These are phyloP conservation scores for Frieseomelitta varia DNA, from an alignment of 1,140 invertebrate species.

Conservation along the genomic window DNA sequence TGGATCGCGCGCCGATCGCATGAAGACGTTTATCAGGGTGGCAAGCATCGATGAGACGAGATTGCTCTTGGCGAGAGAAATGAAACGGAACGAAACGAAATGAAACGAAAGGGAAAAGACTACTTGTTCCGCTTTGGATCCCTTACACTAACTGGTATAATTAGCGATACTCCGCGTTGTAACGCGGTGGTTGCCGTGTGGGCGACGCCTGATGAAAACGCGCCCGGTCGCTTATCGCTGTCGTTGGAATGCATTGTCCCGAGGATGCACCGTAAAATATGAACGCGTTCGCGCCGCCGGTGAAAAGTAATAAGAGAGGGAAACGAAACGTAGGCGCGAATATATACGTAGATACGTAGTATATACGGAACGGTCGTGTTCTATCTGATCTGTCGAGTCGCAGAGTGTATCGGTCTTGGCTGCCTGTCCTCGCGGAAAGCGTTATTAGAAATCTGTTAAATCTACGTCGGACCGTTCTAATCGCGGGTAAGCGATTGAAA, in stretches of 20 bases:
- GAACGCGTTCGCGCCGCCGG: slow-evolving; percentile 1
- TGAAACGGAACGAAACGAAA: neutral
- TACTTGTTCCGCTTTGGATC: neutral
- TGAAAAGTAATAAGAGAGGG: slow-evolving; percentile 16
- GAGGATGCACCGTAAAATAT: slow-evolving; percentile 8
- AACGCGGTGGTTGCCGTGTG: neutral
- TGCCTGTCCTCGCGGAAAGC: neutral
- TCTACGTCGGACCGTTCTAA: slow-evolving; percentile 1
- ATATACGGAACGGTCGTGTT: neutral
- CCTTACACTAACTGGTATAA: slow-evolving; percentile 32
- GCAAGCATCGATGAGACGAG: slow-evolving; percentile 56
- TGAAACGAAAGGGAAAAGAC: neutral
- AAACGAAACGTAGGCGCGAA: neutral
- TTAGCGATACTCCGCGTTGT: slow-evolving; percentile 33
- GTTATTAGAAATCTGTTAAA: slow-evolving; percentile 35
- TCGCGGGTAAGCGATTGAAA: neutral
- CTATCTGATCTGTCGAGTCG: slow-evolving; percentile 12
- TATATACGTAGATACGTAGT: no score
- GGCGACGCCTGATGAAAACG: neutral
- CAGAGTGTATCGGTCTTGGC: neutral
- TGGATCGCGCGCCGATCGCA: slow-evolving; percentile 54
- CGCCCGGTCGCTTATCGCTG: slow-evolving; percentile 12
- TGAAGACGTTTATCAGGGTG: slow-evolving; percentile 70
- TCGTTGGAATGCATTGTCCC: slow-evolving; percentile 19
- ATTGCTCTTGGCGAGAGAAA: neutral